Base-by-base conservation (phyloP, 2,888 invertebrate species). In the Linnaemya vulpina region DNA sequence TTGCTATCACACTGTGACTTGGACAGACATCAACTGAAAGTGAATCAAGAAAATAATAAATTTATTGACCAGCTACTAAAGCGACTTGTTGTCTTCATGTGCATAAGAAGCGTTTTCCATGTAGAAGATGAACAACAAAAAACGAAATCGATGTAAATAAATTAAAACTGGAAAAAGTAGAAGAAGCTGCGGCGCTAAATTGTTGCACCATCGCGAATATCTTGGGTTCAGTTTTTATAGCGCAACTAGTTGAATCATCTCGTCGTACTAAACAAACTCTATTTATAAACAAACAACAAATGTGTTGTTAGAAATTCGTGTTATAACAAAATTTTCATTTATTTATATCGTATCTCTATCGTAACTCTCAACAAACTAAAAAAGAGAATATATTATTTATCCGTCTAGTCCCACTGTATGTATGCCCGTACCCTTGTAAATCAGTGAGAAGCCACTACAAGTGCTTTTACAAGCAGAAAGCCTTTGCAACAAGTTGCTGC, bases 101-200 rank as follows among this genome's bases (percentile, higher is more conserved):
- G 38, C 75, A 49, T 73, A 73, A 79, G 3, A 79, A 79, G 63
- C 63, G 63, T 58, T 30, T 30, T 79, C 65, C 65, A 79, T 65
- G 46, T 11, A 22, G 20, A 10, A 53, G 63, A 79, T 49, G 49
- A 49, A 46, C 40, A 79, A 62, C 30, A 25, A 40, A 51, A 62
- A 11, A 20, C n/a, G 38, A 30, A 53, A 65, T n/a, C 43, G 22
- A 30, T 3, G 5, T 2, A 30, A 22, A 40, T 11, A 40, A 40
- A 40, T 11, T 53, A 22, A 13, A 10, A 40, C 25, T 3, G 3
- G 22, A 4, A 67, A 53, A 30, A 46, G 20, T 20, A 15, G 38
- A 55, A 51, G 35, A 51, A 43, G 53, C 40, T 38, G 30, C 43
- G 35, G 43, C 43, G 55, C 53, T 70, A 75, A 81, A 74, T 30